Conservation (phyloP, 2,113 vertebrate genomes). For the Platichthys stellatus region DNA sequence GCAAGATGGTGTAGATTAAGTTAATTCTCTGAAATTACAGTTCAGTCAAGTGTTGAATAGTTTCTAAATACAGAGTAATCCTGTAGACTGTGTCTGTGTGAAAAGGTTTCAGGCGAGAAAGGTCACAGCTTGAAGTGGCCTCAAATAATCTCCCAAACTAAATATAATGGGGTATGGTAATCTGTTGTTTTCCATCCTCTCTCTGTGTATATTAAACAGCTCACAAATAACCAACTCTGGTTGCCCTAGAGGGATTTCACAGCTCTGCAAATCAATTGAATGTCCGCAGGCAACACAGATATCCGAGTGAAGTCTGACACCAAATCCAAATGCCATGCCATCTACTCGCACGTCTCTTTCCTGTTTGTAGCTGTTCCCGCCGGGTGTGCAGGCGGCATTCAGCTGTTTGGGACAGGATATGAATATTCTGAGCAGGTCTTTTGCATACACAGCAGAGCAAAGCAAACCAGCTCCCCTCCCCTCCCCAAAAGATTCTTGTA, state of each 20-base stretch:
- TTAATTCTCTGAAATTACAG: slow-evolving; percentile 49
- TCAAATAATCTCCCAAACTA: slow-evolving; percentile 54
- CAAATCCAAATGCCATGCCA: slow-evolving; percentile 56
- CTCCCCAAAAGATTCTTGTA: slow-evolving; percentile 12
- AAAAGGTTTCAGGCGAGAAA: slow-evolving; percentile 57
- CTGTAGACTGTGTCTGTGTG: slow-evolving; percentile 39
- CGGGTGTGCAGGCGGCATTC: slow-evolving; percentile 58
- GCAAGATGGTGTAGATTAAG: slow-evolving; percentile 38
- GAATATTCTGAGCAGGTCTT: slow-evolving; percentile 64
- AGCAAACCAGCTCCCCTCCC: not conserved
- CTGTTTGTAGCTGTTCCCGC: slow-evolving; percentile 47
- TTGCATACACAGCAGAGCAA: slow-evolving; percentile 25
- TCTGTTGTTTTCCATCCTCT: slow-evolving; percentile 35
- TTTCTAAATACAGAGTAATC: slow-evolving; percentile 43
- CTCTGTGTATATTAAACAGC: slow-evolving; percentile 21
- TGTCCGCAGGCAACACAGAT: slow-evolving; percentile 43
- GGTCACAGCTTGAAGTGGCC: slow-evolving; percentile 40
- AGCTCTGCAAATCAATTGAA: slow-evolving; percentile 32
- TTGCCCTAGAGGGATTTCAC: slow-evolving; percentile 34
- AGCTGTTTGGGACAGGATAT: slow-evolving; percentile 63
- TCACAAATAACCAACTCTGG: slow-evolving; percentile 33
- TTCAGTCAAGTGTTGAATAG: slow-evolving; percentile 41
- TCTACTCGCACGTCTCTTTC: slow-evolving; percentile 40
- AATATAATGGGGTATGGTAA: slow-evolving; percentile 42
- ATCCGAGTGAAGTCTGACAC: slow-evolving; percentile 54